Conservation (phyloP, 2,797 vertebrate species). For the Tapera naevia region DNA sequence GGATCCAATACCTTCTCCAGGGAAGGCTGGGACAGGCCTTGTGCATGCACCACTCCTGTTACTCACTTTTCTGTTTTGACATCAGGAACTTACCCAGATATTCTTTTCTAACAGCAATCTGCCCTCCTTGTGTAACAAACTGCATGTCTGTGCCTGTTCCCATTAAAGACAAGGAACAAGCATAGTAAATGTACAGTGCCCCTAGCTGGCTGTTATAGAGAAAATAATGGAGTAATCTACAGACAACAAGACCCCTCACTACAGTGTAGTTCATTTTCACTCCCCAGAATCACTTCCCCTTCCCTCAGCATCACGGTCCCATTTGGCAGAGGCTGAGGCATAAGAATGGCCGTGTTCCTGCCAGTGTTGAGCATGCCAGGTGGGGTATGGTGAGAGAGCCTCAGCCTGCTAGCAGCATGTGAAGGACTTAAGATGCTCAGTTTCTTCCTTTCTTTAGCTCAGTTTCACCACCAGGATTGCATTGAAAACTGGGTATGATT, state of each 20-base stretch:
- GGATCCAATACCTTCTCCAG: background rate
- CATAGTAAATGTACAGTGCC: rapidly evolving
- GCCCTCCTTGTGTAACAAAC: background rate
- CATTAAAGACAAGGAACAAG: background rate
- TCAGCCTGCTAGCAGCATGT: rapidly evolving
- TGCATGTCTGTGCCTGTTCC: rapidly evolving
- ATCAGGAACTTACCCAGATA: background rate
- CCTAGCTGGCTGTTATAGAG: background rate
- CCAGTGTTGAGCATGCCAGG: background rate
- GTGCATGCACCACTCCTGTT: rapidly evolving
- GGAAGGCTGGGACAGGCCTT: background rate
- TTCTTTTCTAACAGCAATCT: background rate
- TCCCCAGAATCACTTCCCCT: background rate
- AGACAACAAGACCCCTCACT: background rate
- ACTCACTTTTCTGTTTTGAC: background rate
- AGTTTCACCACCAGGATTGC: background rate
- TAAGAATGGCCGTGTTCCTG: rapidly evolving
- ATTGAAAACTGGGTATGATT: background rate
- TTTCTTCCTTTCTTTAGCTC: background rate
- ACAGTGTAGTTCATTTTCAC: background rate
- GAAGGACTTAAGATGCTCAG: background rate
- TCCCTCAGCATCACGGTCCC: background rate
- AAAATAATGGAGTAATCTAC: background rate
- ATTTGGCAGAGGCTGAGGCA: background rate
- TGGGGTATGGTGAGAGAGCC: background rate